Conservation (phyloP, 1,140 invertebrate species). For the Lepidotrigona ventralis region DNA sequence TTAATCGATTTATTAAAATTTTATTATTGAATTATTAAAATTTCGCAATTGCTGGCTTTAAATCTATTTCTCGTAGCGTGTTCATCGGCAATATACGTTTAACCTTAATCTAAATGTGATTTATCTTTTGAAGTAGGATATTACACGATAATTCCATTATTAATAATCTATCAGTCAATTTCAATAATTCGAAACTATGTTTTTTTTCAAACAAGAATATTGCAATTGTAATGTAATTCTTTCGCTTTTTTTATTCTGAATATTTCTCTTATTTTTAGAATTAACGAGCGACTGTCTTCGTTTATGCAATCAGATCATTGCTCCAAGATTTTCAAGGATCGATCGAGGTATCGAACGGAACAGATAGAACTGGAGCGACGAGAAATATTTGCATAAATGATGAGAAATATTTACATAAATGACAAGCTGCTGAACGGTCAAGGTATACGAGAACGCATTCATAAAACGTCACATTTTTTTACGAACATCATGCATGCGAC, state of each 20-base stretch:
- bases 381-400: not conserved
- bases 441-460: not conserved
- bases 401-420: not conserved
- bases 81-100: too few species aligned
- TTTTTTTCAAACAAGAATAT: too few species aligned
- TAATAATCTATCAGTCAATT: not conserved
- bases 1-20: not conserved
- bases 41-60: not conserved
- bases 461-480: not conserved
- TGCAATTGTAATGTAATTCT: too few species aligned
- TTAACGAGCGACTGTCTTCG: too few species aligned
- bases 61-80: not conserved
- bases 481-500: not conserved
- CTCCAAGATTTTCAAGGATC: not conserved
- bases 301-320: not conserved
- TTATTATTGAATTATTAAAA: too few species aligned
- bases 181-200: not conserved
- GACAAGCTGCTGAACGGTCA: not conserved
- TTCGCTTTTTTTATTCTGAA: not conserved
- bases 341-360: not conserved
- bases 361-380: rapidly evolving
- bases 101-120: too few species aligned
- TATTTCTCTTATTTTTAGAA: not conserved
- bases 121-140: not conserved
- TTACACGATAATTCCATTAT: not conserved